phyloP scores from a whole-genome alignment of 2,113 vertebrate species.

The Lates calcarifer region DNA sequence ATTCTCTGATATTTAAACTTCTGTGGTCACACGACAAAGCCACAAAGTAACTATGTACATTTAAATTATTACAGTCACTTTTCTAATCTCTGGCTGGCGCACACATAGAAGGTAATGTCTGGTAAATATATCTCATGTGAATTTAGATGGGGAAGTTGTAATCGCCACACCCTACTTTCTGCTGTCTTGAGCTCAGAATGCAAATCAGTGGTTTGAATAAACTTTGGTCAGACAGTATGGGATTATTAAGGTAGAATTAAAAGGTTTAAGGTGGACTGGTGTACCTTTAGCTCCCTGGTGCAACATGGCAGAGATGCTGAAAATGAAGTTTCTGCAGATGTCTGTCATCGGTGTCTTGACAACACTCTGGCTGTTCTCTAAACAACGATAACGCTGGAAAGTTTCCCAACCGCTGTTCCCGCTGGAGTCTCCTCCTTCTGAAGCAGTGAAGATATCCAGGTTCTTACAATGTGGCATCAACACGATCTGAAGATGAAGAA shows the following conservation, averaged over 20 bases:
- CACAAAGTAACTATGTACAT: no score
- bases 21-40: no score
- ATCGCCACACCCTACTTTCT: no score
- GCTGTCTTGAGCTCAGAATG: no score
- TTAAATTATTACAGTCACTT: no score
- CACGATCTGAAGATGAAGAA: conserved; percentile 86
- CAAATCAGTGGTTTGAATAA: neutral
- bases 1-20: neutral
- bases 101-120: no score
- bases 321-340: conserved; percentile 94
- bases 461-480: conserved; percentile 97
- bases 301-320: conserved; percentile 94
- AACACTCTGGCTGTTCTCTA: conserved; percentile 95
- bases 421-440: conserved; percentile 87
- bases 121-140: no score
- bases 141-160: no score
- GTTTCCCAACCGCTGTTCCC: conserved; percentile 91
- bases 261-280: neutral
- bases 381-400: conserved; percentile 95
- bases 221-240: neutral
- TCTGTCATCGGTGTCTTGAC: conserved; percentile 94
- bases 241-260: neutral
- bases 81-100: no score
- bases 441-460: conserved; percentile 93
- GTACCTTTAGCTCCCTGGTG: conserved; percentile 92